A percentile compares a stretch with the other conserved stretches of the same genome.
phyloP scores from a whole-genome alignment of 30 jellyfish, hydroid and myxozoan species.

The Haliclystus octoradiatus region DNA sequence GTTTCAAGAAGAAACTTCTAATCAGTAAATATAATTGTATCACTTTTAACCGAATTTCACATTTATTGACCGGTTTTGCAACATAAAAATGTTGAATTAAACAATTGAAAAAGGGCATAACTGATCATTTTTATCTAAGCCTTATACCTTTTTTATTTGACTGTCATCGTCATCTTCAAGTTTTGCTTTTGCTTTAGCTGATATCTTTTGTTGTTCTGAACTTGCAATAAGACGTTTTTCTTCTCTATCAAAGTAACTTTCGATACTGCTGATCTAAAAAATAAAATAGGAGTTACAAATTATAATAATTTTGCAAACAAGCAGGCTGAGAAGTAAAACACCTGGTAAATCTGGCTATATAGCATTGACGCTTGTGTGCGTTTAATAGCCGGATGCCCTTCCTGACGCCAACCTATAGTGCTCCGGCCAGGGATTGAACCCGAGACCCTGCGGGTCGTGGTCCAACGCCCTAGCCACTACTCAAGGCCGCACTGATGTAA shows the following conservation, averaged over 20 bases:
- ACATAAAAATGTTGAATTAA: neutral
- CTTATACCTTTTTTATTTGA: neutral
- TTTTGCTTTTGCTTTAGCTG: constrained; percentile 7
- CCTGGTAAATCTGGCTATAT: no score
- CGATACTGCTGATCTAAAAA: constrained; percentile 45
- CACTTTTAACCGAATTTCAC: constrained; percentile 2
- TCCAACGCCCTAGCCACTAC: no score
- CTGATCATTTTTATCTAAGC: neutral
- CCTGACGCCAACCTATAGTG: no score
- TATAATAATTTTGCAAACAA: no score
- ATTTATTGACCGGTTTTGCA: neutral
- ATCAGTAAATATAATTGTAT: no score
- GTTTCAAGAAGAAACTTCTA: no score
- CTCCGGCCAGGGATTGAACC: no score
- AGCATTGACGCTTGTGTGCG: no score
- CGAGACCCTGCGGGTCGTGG: no score
- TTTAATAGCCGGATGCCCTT: no score
- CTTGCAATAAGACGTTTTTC: constrained; percentile 32
- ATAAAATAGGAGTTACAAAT: neutral
- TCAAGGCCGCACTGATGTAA: no score
- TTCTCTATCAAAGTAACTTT: constrained; percentile 73
- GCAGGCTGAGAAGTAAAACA: no score
- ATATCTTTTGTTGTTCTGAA: constrained; percentile 28
- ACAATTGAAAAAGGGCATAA: neutral
- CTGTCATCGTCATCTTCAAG: neutral